phyloP scores from a whole-genome alignment of 2,113 vertebrate genomes.

The Tragelaphus scriptus region DNA sequence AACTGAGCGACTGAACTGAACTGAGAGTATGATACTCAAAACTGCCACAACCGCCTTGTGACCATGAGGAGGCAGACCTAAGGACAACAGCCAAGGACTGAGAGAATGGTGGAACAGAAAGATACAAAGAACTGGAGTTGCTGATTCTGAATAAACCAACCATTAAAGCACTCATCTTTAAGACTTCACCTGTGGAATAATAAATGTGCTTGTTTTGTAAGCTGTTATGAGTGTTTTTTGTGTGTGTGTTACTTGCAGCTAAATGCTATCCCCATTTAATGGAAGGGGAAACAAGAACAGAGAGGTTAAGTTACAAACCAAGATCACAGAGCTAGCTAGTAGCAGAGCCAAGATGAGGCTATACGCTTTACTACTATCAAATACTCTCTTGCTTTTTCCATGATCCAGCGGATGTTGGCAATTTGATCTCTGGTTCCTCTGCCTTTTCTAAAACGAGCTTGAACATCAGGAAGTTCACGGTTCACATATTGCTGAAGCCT shows the following conservation, averaged over 20 bases:
- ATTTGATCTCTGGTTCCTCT: no score
- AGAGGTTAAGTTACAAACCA: not conserved
- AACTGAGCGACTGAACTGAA: not conserved
- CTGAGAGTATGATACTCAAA: not conserved
- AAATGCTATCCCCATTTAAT: slow-evolving; percentile 9
- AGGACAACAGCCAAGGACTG: not conserved
- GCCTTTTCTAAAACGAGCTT: no score
- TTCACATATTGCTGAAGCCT: no score
- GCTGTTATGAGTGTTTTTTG: not conserved
- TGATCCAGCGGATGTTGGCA: no score
- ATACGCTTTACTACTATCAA: not conserved
- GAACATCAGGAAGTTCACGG: no score
- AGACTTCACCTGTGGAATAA: not conserved
- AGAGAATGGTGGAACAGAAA: not conserved
- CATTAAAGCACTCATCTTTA: not conserved
- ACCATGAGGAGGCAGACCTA: not conserved
- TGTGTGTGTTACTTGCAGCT: not conserved
- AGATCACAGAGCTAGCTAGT: not conserved
- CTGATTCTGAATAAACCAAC: not conserved
- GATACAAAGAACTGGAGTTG: not conserved
- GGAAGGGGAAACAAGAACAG: slow-evolving; percentile 6
- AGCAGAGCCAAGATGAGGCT: not conserved
- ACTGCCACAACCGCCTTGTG: not conserved
- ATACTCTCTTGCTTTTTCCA: no score
- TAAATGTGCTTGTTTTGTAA: not conserved